These are phyloP conservation scores for Decapterus maruadsi DNA, from an alignment of 2,797 vertebrate genomes.

Conservation along the genomic window DNA sequence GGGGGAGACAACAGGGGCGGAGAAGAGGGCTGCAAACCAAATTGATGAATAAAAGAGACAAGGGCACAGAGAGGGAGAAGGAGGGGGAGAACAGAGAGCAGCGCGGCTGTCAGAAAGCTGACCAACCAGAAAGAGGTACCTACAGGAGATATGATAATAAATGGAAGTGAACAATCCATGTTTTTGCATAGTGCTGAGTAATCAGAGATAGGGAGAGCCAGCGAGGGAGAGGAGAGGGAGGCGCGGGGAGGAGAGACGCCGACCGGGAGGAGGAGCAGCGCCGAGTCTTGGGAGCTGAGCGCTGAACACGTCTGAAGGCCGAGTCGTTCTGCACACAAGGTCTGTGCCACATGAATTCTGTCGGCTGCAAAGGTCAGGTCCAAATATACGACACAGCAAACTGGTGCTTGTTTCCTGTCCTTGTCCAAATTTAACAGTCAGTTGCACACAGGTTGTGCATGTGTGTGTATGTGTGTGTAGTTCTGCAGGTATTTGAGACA, in stretches of 20 bases:
- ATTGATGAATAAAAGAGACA: slow-evolving; percentile 53
- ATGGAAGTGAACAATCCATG: slow-evolving; percentile 48
- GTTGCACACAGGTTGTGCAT: too few relatives aligned
- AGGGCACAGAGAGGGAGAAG: slow-evolving; percentile 28
- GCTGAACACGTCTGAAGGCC: background rate
- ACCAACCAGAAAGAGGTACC: slow-evolving; percentile 40
- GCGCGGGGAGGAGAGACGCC: background rate
- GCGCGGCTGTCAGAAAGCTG: slow-evolving; percentile 47
- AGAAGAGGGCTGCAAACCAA: slow-evolving; percentile 23
- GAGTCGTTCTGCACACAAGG: background rate
- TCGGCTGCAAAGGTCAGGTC: background rate
- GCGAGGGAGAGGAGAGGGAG: slow-evolving; percentile 16
- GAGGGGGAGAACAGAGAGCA: background rate
- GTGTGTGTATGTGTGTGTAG: too few relatives aligned
- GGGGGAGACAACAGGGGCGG: slow-evolving; percentile 14
- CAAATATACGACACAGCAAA: background rate
- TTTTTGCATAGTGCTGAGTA: slow-evolving; percentile 73
- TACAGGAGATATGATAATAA: slow-evolving; percentile 55
- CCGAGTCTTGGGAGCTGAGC: background rate
- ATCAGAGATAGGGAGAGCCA: slow-evolving; percentile 56
- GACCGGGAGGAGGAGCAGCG: background rate
- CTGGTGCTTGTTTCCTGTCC: background rate
- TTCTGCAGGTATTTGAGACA: background rate
- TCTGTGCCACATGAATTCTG: background rate
- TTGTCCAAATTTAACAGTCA: too few relatives aligned